Percentiles rank a stretch among this genome's conserved stretches.
These are phyloP conservation scores for Acleris literana DNA, from an alignment of 2,888 invertebrate species.

Conservation along the genomic window DNA sequence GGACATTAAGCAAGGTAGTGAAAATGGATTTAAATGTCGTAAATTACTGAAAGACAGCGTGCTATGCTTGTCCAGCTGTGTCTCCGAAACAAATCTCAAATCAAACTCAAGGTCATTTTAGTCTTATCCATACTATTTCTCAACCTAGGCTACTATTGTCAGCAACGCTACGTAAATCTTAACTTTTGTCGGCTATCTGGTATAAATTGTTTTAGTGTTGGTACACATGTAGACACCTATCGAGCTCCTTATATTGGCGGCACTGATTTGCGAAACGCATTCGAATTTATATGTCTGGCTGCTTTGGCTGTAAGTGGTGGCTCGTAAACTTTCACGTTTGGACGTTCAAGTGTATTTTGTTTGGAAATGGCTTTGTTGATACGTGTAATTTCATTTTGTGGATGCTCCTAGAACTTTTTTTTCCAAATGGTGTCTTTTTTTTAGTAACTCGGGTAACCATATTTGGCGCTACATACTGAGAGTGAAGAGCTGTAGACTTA, in stretches of 20 bases:
- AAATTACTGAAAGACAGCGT: too few relatives aligned
- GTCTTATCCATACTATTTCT: constrained; percentile 40
- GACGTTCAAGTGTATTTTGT: constrained; percentile 16
- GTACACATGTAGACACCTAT: constrained; percentile 57
- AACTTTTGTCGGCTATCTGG: constrained; percentile 71
- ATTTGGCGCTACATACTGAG: not conserved
- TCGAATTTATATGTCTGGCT: constrained; percentile 70
- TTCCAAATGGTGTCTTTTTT: too few relatives aligned
- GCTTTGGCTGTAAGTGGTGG: not conserved
- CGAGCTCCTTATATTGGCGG: constrained; percentile 61
- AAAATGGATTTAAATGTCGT: too few relatives aligned
- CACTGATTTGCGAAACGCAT: constrained; percentile 69
- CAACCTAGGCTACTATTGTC: constrained; percentile 43
- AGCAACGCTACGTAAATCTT: constrained; percentile 69
- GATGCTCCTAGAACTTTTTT: not conserved
- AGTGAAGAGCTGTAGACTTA: too few relatives aligned
- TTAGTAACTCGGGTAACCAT: not conserved
- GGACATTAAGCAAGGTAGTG: too few relatives aligned
- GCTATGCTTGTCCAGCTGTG: too few relatives aligned
- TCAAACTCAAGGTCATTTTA: not conserved
- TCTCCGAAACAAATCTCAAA: too few relatives aligned
- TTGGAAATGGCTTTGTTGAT: constrained; percentile 10
- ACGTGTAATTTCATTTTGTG: not conserved
- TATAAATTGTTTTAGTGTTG: constrained; percentile 70
- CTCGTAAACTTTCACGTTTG: constrained; percentile 19